Conservation (phyloP, 2,888 invertebrate genomes). For the Vanessa cardui region DNA sequence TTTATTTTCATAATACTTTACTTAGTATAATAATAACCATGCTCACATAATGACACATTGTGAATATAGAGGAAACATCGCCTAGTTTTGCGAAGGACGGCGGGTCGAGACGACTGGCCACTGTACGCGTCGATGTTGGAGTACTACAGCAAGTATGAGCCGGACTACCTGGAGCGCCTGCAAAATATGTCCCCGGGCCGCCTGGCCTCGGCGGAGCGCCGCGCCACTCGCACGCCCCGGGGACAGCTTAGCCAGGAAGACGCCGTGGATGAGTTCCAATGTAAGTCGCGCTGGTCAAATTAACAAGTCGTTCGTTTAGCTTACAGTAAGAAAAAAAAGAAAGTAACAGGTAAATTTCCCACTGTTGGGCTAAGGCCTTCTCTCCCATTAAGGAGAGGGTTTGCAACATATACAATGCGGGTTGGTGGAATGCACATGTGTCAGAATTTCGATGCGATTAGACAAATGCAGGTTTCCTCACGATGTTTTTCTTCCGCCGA, state of each 20-base stretch:
- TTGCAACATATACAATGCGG: too few relatives aligned
- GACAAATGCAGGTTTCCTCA: too few relatives aligned
- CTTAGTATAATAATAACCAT: not conserved
- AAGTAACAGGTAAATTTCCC: too few relatives aligned
- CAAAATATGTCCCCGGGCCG: constrained; percentile 52
- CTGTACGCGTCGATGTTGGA: constrained; percentile 61
- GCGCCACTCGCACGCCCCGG: constrained; percentile 37
- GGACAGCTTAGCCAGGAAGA: constrained; percentile 49
- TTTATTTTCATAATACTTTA: too few relatives aligned
- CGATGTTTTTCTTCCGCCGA: too few relatives aligned
- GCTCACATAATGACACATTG: not conserved
- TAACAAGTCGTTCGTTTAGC: not conserved
- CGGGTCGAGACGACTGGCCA: constrained; percentile 59
- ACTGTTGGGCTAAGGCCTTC: too few relatives aligned
- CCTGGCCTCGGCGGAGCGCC: constrained; percentile 20
- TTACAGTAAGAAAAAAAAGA: too few relatives aligned
- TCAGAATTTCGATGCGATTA: too few relatives aligned
- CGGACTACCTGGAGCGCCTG: constrained; percentile 54
- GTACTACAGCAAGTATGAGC: constrained; percentile 61
- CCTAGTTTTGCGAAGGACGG: constrained; percentile 56
- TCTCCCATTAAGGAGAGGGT: too few relatives aligned
- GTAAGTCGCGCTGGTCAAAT: constrained; percentile 51
- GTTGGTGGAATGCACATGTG: too few relatives aligned
- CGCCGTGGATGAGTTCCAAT: constrained; percentile 64
- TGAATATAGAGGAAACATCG: constrained; percentile 70